Percentiles rank a stretch among this genome's conserved stretches.
phyloP scores from a whole-genome alignment of 2,113 vertebrate species.

The Pandion haliaetus region DNA sequence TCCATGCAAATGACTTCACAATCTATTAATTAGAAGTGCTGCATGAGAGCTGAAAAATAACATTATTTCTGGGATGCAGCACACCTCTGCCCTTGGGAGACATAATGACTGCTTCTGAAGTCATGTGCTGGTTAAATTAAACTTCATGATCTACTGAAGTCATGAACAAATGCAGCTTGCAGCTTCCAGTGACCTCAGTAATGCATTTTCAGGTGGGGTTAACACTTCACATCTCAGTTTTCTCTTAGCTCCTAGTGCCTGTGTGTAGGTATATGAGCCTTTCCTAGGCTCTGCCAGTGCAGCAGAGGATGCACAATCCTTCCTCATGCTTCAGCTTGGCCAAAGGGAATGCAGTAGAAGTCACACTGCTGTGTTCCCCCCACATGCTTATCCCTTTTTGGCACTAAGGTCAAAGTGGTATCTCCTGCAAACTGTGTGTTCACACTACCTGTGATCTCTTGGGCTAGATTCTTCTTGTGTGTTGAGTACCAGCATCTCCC shows the following conservation, averaged over 20 bases:
- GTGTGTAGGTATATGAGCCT: neutral
- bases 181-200: neutral
- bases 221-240: neutral
- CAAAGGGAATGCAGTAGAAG: neutral
- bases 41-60: constrained; percentile 10
- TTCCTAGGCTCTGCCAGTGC: neutral
- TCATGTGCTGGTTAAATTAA: neutral
- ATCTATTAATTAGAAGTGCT: neutral
- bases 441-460: neutral
- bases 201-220: neutral
- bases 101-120: neutral
- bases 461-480: neutral
- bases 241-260: neutral
- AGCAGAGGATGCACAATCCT: neutral
- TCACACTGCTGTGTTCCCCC: neutral
- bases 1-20: neutral
- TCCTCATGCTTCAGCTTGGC: neutral
- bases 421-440: neutral
- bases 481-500: neutral
- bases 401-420: neutral
- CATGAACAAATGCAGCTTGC: neutral
- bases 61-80: constrained; percentile 10
- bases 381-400: neutral
- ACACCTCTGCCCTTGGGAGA: neutral
- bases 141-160: neutral